Conservation (phyloP, 2,113 vertebrate species). For the Anarrhichthys ocellatus region DNA sequence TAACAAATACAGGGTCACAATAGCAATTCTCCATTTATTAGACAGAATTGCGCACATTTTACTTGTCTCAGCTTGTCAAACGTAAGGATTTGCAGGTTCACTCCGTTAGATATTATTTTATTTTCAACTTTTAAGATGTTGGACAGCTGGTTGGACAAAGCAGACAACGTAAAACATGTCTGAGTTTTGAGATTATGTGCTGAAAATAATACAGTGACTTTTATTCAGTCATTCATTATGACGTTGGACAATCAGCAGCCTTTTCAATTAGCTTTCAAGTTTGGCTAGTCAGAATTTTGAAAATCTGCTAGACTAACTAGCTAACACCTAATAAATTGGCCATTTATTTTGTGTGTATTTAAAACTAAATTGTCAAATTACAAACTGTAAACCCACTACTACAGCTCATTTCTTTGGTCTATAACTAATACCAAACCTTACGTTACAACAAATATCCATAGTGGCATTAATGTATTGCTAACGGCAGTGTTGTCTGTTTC, state of each 20-base stretch:
- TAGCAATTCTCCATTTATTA: not conserved
- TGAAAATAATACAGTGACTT: not conserved
- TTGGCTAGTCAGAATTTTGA: not conserved
- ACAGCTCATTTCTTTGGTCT: not conserved
- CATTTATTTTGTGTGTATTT: not conserved
- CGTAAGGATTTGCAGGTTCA: not conserved
- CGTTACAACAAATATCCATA: not conserved
- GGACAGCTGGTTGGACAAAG: not conserved
- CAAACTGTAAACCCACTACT: not conserved
- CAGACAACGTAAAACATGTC: not conserved
- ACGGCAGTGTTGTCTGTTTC: slow-evolving; percentile 43
- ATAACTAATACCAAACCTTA: not conserved
- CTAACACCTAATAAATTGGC: not conserved
- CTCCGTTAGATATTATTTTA: not conserved
- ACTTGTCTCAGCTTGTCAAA: not conserved
- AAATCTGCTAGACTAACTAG: not conserved
- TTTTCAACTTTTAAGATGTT: not conserved
- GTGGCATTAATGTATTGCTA: not conserved
- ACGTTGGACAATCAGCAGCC: not conserved
- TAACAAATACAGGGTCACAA: not conserved
- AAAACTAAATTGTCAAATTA: not conserved
- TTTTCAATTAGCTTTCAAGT: not conserved
- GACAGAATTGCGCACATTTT: not conserved
- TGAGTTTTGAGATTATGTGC: not conserved
- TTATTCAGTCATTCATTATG: not conserved